Evolutionary conservation across 2,888 invertebrate genomes (phyloP).

Genomic region (Drosophila limbata): DNA sequence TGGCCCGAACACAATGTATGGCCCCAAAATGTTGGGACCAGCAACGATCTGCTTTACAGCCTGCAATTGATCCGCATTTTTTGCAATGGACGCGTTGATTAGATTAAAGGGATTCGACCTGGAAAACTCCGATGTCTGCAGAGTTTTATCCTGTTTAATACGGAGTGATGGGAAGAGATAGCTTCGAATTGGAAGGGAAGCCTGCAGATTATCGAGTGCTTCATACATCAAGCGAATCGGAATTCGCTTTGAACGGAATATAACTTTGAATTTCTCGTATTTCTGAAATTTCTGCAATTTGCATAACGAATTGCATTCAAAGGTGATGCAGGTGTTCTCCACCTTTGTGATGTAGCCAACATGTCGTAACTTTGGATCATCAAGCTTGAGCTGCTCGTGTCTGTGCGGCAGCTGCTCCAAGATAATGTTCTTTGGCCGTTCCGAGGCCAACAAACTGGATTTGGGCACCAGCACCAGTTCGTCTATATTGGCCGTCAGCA

Average conservation of each 20-base stretch:
- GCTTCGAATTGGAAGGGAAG: neutral
- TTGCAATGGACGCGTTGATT: neutral
- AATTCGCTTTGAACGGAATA: neutral
- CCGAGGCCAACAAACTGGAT: neutral
- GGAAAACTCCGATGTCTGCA: neutral
- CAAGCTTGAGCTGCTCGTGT: neutral
- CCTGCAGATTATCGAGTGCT: neutral
- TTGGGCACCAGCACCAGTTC: neutral
- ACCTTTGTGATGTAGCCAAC: neutral
- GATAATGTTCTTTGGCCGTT: neutral
- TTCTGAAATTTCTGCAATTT: neutral
- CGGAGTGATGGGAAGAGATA: neutral
- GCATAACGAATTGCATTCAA: neutral
- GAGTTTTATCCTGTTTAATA: neutral
- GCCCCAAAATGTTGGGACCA: neutral
- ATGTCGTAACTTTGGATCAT: neutral
- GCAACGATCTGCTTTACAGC: conserved; percentile 1
- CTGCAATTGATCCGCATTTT: neutral
- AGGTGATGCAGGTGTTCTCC: neutral
- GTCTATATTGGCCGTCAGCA: neutral
- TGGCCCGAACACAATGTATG: neutral
- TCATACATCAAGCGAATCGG: neutral
- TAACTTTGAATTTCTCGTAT: neutral
- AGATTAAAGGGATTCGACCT: neutral
- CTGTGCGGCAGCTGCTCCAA: neutral